Conservation (phyloP, 2,797 vertebrate species). For the Chloroceryle amazona region DNA sequence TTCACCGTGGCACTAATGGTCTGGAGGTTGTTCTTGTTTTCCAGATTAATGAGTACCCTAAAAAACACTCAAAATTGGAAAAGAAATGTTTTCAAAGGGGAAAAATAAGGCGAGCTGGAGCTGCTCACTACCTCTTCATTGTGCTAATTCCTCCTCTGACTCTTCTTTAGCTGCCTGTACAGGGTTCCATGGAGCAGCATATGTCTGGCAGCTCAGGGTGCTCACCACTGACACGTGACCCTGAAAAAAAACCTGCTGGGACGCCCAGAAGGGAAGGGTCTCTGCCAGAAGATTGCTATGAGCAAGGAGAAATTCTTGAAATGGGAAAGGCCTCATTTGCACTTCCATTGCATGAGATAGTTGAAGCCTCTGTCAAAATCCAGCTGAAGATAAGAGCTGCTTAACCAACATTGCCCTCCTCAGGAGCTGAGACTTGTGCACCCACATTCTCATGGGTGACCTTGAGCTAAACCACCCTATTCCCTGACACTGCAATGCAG, state of each 20-base stretch:
- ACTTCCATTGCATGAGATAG: background rate
- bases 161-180: background rate
- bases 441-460: background rate
- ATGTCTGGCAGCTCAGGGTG: background rate
- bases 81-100: slow-evolving; percentile 69
- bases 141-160: background rate
- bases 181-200: accelerated
- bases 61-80: slow-evolving; percentile 76
- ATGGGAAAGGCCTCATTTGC: background rate
- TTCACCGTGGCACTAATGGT: slow-evolving; percentile 78
- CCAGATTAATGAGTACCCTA: slow-evolving; percentile 82
- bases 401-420: background rate
- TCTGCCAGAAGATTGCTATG: background rate
- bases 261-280: background rate
- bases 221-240: background rate
- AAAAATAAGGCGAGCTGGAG: slow-evolving; percentile 41
- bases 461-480: background rate
- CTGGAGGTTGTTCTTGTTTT: slow-evolving; percentile 82
- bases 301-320: background rate
- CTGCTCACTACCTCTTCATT: background rate
- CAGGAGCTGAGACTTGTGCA: background rate
- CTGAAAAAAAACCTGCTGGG: accelerated
- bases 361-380: background rate
- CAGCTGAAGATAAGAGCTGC: background rate
- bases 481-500: background rate